phyloP scores from a whole-genome alignment of 2,888 invertebrate species.

The Leuctra nigra region DNA sequence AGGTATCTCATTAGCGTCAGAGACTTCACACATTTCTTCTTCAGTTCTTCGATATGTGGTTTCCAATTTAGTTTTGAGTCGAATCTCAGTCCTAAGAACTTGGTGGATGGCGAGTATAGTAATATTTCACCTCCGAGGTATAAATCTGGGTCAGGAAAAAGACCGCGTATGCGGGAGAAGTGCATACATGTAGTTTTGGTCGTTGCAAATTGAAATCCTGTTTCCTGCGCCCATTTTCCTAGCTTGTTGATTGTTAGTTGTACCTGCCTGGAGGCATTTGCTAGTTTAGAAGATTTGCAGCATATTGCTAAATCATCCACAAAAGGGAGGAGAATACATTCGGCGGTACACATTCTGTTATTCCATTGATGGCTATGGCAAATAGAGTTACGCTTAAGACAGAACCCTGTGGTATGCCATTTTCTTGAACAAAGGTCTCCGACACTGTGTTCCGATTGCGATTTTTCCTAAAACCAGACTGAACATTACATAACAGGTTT shows the following conservation, averaged over 20 bases:
- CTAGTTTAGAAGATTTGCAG: constrained; percentile 5
- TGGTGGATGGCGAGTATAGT: neutral
- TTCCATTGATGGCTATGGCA: constrained; percentile 18
- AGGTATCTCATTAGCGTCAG: constrained; percentile 14
- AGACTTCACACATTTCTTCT: neutral
- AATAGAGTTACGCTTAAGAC: constrained; percentile 21
- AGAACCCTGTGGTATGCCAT: constrained; percentile 23
- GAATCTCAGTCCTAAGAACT: constrained; percentile 11
- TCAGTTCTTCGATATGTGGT: neutral
- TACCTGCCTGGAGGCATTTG: neutral
- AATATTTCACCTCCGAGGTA: constrained; percentile 4
- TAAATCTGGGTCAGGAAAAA: constrained; percentile 8
- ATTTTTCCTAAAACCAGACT: constrained; percentile 19
- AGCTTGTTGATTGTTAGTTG: constrained; percentile 18
- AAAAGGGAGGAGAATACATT: constrained; percentile 18
- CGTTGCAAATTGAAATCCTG: constrained; percentile 14
- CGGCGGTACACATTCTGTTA: neutral
- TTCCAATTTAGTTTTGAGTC: constrained; percentile 18
- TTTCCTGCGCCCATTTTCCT: neutral
- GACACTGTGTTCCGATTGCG: constrained; percentile 15
- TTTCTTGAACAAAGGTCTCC: neutral
- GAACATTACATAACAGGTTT: constrained; percentile 24
- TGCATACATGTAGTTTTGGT: constrained; percentile 14
- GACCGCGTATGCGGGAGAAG: constrained; percentile 4
- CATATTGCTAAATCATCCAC: constrained; percentile 10